phyloP scores from a whole-genome alignment of 2,888 invertebrate genomes.

The Chaitophorus viminalis region DNA sequence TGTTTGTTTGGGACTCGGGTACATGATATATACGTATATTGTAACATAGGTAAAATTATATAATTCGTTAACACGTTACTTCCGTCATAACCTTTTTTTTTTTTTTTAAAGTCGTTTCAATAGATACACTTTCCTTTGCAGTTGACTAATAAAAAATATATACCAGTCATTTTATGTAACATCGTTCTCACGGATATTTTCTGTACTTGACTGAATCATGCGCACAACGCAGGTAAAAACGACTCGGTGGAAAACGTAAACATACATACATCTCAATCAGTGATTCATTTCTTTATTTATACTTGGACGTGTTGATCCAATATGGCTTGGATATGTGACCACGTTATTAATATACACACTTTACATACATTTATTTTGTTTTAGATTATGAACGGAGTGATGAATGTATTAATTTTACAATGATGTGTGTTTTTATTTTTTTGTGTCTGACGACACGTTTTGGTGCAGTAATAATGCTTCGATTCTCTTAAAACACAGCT shows the following conservation, averaged over 20 bases:
- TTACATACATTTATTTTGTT: neutral
- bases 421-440: too few relatives aligned
- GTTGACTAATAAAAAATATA: neutral
- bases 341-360: neutral
- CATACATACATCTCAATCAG: neutral
- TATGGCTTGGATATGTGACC: neutral
- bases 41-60: conserved; percentile 34
- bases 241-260: neutral
- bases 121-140: conserved; percentile 10
- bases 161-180: neutral
- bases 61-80: conserved; percentile 39
- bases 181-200: neutral
- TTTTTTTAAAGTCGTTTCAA: conserved; percentile 11
- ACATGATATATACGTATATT: neutral
- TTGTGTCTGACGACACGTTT: too few relatives aligned
- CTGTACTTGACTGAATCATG: neutral
- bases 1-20: conserved; percentile 11
- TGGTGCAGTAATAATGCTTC: too few relatives aligned
- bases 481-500: too few relatives aligned
- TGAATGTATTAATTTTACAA: too few relatives aligned
- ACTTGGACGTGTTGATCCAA: neutral
- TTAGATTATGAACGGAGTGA: too few relatives aligned
- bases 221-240: neutral
- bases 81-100: neutral
- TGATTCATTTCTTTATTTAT: neutral